Base-by-base conservation (phyloP, 2,113 vertebrate species). In the Paraplagusia blochii region DNA sequence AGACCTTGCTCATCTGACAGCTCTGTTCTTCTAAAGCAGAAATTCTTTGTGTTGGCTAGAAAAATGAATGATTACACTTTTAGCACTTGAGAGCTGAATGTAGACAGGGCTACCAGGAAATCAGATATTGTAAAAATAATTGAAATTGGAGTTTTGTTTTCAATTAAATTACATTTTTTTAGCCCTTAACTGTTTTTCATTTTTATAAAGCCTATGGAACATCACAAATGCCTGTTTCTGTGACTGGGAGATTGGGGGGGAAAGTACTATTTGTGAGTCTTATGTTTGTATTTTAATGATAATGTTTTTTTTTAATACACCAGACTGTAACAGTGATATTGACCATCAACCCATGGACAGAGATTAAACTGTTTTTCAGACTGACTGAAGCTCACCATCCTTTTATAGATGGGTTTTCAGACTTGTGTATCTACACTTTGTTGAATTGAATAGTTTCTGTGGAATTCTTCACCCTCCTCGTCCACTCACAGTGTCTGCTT, bases 351-450 rank as follows among this genome's bases (percentile, higher is more conserved):
- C 68, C 64, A 81, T 77, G 51, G 60, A 68, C 48, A 61, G 49
- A 81, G 64, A 69, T 77, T 63, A 72, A 63, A n/a, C 50, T 65
- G 55, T 85, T 86, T 80, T 40, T 40, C 10, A 29, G 22, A 82
- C 48, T 69, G 82, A 61, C 62, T 73, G 75, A 81, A 69, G 61
- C 79, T 51, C 76, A 80, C 60, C 22, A 57, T 61, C 58, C 72
- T 82, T 82, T 84, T 76, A 80, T 77, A 64, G 74, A 42, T 52
- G 70, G 76, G 48, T 81, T 83, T 86, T 80, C 71, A 73, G 50
- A 76, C 66, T 76, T 65, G 71, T 70, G 39, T 70, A 59, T 78
- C 47, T 63, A 66, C 58, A 59, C 61, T 72, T 81, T 82, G 75
- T 83, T 77, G 79, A 63, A 76, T 72, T 68, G 50, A 57, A 72